Conservation (phyloP, 1,140 invertebrate genomes). For the Probaryconus sp. region DNA sequence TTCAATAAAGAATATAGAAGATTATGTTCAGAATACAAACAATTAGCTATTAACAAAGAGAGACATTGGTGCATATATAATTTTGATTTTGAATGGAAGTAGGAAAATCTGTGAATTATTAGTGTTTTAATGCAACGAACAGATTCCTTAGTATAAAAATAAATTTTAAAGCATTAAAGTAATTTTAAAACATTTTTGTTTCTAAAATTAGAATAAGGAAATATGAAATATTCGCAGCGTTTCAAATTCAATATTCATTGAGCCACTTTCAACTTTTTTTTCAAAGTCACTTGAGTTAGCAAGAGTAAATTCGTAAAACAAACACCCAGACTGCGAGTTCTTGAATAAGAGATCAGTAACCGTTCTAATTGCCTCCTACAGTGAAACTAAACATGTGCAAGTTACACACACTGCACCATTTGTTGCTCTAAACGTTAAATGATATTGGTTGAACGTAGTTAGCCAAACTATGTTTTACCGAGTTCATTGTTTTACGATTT, state of each 20-base stretch:
- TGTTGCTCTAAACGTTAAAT: conserved; percentile 50
- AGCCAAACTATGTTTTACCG: conserved; percentile 18
- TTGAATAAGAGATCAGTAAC: conserved; percentile 50
- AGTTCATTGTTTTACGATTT: conserved; percentile 32
- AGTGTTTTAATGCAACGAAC: no score
- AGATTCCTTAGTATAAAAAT: no score
- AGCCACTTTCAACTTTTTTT: conserved; percentile 19
- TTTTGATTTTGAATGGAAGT: conserved; percentile 53
- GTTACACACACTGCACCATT: conserved; percentile 34
- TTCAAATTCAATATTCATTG: conserved; percentile 10
- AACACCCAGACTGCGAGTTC: conserved; percentile 44
- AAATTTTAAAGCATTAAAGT: no score
- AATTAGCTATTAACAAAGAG: conserved; percentile 45
- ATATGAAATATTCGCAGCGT: not conserved
- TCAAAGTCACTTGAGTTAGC: conserved; percentile 21
- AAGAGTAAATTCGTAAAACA: conserved; percentile 41
- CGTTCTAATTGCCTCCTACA: conserved; percentile 44
- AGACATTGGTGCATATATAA: conserved; percentile 39
- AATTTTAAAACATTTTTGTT: no score
- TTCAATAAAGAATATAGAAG: conserved; percentile 53
- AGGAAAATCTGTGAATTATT: no score
- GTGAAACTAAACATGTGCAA: conserved; percentile 39
- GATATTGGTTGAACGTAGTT: conserved; percentile 34
- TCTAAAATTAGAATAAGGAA: no score
- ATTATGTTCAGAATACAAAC: conserved; percentile 49